A percentile compares a stretch with the other conserved stretches of the same genome.
Evolutionary conservation across 1,140 invertebrate species (phyloP).

Genomic region (Rhyzopertha dominica): DNA sequence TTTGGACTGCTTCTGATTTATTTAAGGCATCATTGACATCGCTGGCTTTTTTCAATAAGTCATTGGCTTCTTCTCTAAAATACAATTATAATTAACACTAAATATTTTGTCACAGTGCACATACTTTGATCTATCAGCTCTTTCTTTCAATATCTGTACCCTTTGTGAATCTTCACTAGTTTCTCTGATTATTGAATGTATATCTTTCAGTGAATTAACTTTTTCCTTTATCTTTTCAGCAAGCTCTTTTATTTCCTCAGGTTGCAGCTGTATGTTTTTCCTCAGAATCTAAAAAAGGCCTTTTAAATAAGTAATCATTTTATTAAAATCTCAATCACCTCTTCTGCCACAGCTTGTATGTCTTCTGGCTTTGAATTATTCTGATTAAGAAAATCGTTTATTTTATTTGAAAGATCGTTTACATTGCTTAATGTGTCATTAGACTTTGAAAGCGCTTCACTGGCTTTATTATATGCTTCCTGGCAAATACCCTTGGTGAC

Average conservation of each 20-base stretch:
- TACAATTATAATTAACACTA: conserved; percentile 6
- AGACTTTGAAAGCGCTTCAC: conserved; percentile 24
- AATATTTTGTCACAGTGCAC: conserved; percentile 21
- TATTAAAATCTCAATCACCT: conserved; percentile 56
- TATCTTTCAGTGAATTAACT: conserved; percentile 80
- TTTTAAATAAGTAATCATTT: conserved; percentile 4
- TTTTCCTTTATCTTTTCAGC: conserved; percentile 81
- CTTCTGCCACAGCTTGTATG: conserved; percentile 70
- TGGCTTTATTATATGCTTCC: conserved; percentile 32
- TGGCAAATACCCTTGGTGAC: conserved; percentile 32
- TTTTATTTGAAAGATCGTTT: conserved; percentile 56
- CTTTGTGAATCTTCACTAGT: conserved; percentile 71
- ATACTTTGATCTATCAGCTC: conserved; percentile 73
- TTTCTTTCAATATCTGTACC: conserved; percentile 69
- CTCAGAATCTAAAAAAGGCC: conserved; percentile 35
- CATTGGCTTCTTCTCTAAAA: conserved; percentile 17
- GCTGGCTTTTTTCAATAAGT: conserved; percentile 16
- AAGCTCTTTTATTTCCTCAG: conserved; percentile 78
- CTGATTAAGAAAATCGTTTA: conserved; percentile 70
- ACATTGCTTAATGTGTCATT: conserved; percentile 50
- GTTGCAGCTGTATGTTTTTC: conserved; percentile 62
- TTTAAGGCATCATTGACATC: conserved; percentile 15
- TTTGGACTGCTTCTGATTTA: conserved; percentile 19
- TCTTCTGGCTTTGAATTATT: conserved; percentile 75
- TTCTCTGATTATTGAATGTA: conserved; percentile 81